phyloP scores from a whole-genome alignment of 2,888 invertebrate species.

The Cheiracanthium punctorium region DNA sequence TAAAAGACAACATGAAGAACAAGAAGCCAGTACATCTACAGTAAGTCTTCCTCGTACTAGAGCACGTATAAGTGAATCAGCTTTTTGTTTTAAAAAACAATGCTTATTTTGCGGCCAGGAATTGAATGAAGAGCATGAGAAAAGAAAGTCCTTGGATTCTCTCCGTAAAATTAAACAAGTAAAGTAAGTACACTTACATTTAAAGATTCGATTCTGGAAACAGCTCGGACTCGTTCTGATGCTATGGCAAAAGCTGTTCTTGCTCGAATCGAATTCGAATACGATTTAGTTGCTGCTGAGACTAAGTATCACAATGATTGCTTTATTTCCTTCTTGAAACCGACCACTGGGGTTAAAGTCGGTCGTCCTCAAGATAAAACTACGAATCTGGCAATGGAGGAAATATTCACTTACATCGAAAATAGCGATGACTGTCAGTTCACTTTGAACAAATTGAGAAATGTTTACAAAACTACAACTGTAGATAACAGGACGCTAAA shows the following conservation, averaged over 20 bases:
- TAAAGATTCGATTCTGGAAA: neutral
- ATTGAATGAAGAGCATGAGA: no score
- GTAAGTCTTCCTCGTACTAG: neutral
- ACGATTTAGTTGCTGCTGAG: conserved; percentile 16
- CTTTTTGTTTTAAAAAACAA: neutral
- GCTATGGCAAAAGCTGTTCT: neutral
- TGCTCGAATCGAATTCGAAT: neutral
- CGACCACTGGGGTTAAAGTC: neutral
- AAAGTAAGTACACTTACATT: no score
- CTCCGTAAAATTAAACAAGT: no score
- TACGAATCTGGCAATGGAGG: neutral
- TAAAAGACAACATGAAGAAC: no score
- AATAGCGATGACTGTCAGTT: conserved; percentile 10
- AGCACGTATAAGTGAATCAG: neutral
- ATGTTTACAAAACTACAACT: neutral
- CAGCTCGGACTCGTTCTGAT: neutral
- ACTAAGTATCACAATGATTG: neutral
- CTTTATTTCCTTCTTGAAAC: neutral
- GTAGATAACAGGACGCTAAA: neutral
- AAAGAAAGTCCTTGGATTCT: no score
- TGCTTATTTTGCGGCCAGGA: conserved; percentile 4
- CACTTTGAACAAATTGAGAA: neutral
- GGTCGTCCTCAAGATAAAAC: neutral
- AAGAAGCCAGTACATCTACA: no score
- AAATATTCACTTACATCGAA: neutral